phyloP scores from a whole-genome alignment of 2,888 invertebrate genomes.

The Aphidoletes aphidimyza region DNA sequence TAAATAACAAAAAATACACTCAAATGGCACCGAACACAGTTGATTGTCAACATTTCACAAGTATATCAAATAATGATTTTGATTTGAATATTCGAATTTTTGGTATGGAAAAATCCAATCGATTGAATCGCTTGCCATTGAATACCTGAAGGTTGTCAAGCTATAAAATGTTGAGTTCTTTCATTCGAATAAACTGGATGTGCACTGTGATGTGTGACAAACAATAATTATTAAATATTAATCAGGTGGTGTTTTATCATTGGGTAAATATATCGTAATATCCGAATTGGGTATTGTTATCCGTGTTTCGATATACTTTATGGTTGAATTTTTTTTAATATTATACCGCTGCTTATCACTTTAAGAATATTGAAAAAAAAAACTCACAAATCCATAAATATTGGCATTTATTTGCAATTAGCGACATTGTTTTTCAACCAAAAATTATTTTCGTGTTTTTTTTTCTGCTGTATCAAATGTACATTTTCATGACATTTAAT shows the following conservation, averaged over 20 bases:
- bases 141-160: no score
- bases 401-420: background rate
- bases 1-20: no score
- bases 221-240: background rate
- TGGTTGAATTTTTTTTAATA: background rate
- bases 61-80: no score
- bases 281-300: conserved; percentile 7
- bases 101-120: no score
- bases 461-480: background rate
- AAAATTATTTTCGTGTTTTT: no score
- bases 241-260: background rate
- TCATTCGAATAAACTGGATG: background rate
- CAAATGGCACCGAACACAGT: no score
- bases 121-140: no score
- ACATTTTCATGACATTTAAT: background rate
- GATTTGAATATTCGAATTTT: no score
- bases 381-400: background rate
- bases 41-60: no score
- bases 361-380: background rate
- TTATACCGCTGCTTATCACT: background rate
- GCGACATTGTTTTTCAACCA: background rate
- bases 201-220: no score
- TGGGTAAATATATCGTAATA: background rate
- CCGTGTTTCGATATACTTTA: background rate
- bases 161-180: no score